phyloP scores from a whole-genome alignment of 2,113 vertebrate species.

The Diadophis punctatus region DNA sequence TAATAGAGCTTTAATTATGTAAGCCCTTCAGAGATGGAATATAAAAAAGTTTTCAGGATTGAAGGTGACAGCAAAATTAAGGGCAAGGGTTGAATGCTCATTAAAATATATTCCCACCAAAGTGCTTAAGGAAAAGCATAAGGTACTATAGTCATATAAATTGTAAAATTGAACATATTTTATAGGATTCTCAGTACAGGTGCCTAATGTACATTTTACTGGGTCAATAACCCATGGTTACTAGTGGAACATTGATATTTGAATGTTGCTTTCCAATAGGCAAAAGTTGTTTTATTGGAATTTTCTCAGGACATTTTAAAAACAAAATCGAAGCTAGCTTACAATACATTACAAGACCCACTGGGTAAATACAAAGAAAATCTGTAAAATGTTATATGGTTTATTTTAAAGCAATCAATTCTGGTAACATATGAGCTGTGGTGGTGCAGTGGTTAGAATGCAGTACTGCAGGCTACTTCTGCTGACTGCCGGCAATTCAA shows the following conservation, averaged over 20 bases:
- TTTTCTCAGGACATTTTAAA: slow-evolving; percentile 16
- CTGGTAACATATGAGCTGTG: not conserved
- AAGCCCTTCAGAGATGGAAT: not conserved
- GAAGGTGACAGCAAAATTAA: slow-evolving; percentile 3
- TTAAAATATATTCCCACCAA: slow-evolving; percentile 10
- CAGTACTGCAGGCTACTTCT: no score
- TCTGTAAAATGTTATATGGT: not conserved
- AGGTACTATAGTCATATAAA: not conserved
- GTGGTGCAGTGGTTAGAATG: no score
- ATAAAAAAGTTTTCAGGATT: not conserved
- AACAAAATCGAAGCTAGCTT: not conserved
- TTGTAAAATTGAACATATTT: not conserved
- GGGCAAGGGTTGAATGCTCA: not conserved
- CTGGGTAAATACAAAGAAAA: not conserved
- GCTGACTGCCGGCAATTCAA: no score
- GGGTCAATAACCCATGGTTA: slow-evolving; percentile 1
- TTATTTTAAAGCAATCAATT: not conserved
- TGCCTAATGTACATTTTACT: slow-evolving; percentile 12
- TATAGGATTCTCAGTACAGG: slow-evolving; percentile 24
- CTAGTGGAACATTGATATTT: not conserved
- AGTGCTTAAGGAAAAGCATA: slow-evolving; percentile 20
- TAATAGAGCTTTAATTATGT: not conserved
- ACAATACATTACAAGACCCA: not conserved
- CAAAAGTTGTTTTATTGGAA: not conserved
- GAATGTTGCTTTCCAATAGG: slow-evolving; percentile 1